Base-by-base conservation (phyloP, 1,140 invertebrate genomes). In the Centruroides vittatus region DNA sequence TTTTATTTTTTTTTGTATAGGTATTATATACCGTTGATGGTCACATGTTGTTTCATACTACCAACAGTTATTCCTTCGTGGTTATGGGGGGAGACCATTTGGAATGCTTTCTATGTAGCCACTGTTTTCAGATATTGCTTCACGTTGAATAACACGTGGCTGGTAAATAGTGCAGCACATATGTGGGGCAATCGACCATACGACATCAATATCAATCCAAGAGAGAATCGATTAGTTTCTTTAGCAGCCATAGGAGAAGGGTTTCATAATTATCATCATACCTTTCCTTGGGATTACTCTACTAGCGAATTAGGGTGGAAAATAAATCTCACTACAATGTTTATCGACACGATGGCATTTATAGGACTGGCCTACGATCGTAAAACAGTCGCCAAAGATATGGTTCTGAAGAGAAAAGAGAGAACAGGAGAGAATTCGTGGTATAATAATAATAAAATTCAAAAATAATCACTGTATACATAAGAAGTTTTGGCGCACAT, bases 21-120 rank as follows among this genome's bases (percentile, higher is more conserved):
- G 67, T 86, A 89, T 72, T 98, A 96, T 72, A 67, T 84, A 48
- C 72, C 84, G 9, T 68, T 94, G 65, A 90, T 93, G 80, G 80
- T 90, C 0, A 5, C 93, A 0, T 69, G 82, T 5, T 90, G 89
- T 70, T 94, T 98, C 71, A 65, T 92, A 7, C 4, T 96, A 7
- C 95, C 95, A 1, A 89, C 89, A 0, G 9, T 84, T 0, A 78
- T 93, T 36, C 91, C 94, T 0, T 82, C 86, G 51, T 86, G 84
- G 67, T 78, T 78, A 5, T 98, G 93, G 92, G 80, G 80, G 54
- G 95, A 98, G 74, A 80, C 80, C 0, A 82, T 83, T 68, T 67
- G 72, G 10, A 88, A 86, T 67, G 80, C 89, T 3, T 61, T 58
- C 36, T 65, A 58, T 68, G 80, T 89, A 3, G 79, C 85, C 10